phyloP scores from a whole-genome alignment of 2,113 vertebrate species.

The Enhydra lutris region DNA sequence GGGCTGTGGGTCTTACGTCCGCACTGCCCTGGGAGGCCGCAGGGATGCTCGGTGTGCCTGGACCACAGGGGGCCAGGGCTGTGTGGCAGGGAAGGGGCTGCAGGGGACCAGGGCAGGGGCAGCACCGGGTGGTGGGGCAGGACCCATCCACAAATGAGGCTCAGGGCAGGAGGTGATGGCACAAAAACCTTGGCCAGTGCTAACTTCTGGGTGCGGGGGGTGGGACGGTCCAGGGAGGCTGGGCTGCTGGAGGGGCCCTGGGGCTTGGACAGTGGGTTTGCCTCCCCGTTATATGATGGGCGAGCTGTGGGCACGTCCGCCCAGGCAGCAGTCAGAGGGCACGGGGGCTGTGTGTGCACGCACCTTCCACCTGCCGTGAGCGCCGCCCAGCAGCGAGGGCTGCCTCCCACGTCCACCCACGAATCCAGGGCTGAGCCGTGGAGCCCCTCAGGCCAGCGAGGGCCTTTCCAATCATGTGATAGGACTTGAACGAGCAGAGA shows the following conservation, averaged over 20 bases:
- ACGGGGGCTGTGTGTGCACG: fast-evolving
- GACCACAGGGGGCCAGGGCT: neutral
- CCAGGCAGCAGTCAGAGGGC: neutral
- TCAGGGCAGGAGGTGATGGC: fast-evolving
- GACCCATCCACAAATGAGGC: neutral
- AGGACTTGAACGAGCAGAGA: neutral
- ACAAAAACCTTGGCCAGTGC: neutral
- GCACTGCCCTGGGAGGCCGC: no score
- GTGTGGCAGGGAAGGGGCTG: neutral
- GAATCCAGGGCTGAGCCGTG: neutral
- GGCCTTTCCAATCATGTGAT: fast-evolving
- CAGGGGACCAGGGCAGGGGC: fast-evolving
- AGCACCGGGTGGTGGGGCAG: fast-evolving
- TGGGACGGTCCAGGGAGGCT: neutral
- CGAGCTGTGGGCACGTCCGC: fast-evolving
- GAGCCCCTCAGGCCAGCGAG: fast-evolving
- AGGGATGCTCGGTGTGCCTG: neutral
- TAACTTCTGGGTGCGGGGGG: neutral
- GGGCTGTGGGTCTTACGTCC: fast-evolving
- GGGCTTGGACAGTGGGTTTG: fast-evolving
- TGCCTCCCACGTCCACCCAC: fast-evolving
- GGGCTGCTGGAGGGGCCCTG: no score
- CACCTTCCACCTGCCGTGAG: neutral
- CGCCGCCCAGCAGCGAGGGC: neutral
- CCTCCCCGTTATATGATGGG: fast-evolving